Conservation (phyloP, 2,797 vertebrate species). For the Luscinia luscinia region DNA sequence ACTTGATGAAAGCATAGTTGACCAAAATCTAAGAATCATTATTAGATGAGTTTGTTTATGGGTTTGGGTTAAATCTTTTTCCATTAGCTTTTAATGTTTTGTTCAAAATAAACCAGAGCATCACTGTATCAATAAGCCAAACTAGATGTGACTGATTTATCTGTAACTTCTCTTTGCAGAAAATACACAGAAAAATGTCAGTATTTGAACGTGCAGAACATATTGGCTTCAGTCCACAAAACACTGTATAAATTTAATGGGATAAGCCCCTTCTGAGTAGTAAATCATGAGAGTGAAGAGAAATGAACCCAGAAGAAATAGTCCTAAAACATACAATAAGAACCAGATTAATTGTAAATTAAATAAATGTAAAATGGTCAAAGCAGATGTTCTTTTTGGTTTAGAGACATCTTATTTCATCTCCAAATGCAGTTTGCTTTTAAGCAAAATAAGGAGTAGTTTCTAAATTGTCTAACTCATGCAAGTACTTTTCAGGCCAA, state of each 20-base stretch:
- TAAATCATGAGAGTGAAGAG: not conserved
- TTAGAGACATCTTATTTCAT: not conserved
- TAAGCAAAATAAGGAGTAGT: not conserved
- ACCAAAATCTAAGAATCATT: not conserved
- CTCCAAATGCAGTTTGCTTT: not conserved
- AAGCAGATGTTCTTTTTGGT: not conserved
- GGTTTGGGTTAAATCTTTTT: not conserved
- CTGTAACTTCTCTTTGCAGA: not conserved
- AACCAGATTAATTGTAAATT: not conserved
- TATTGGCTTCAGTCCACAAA: not conserved
- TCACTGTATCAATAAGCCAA: not conserved
- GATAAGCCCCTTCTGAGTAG: not conserved
- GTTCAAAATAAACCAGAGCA: not conserved
- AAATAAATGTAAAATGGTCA: not conserved
- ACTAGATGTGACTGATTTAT: not conserved
- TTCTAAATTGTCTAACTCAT: not conserved
- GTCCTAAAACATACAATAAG: not conserved
- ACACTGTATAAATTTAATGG: conserved; percentile 1
- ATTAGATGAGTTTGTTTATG: not conserved
- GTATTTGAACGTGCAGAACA: not conserved
- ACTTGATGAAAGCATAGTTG: not conserved
- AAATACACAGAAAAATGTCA: not conserved
- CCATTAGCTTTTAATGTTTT: not conserved
- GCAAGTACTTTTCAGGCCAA: not conserved
- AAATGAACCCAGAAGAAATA: not conserved